A percentile compares a stretch with the other conserved stretches of the same genome.
Evolutionary conservation across 2,797 vertebrate genomes (phyloP).

Genomic region (Pangasius krempfi): DNA sequence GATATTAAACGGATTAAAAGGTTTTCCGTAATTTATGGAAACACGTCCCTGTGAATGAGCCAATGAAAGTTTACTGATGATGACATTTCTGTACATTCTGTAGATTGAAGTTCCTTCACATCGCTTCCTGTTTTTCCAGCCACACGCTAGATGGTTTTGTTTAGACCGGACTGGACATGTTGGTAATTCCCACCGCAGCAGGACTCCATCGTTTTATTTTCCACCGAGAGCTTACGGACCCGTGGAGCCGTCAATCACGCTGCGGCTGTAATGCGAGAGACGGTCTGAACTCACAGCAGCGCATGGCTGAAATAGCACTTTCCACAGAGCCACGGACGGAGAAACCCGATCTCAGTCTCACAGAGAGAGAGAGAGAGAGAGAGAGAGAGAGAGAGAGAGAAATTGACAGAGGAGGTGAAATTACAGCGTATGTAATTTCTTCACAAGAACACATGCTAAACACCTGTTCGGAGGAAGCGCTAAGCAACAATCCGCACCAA

Average conservation of each 20-base stretch:
- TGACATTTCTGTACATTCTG: not conserved
- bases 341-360: slow-evolving; percentile 49
- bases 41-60: too few species aligned
- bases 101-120: not conserved
- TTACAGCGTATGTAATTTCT: slow-evolving; percentile 32
- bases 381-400: not conserved
- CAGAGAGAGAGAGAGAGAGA: too few species aligned
- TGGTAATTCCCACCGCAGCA: slow-evolving; percentile 41
- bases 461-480: slow-evolving; percentile 21
- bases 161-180: slow-evolving; percentile 1
- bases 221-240: not conserved
- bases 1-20: not conserved
- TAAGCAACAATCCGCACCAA: slow-evolving; percentile 32
- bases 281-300: slow-evolving; percentile 40
- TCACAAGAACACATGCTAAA: not conserved
- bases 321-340: slow-evolving; percentile 50
- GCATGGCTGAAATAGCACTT: slow-evolving; percentile 60
- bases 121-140: not conserved
- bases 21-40: not conserved
- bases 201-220: slow-evolving; percentile 3
- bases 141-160: not conserved
- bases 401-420: slow-evolving; percentile 3
- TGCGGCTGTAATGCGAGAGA: slow-evolving; percentile 53
- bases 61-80: not conserved
- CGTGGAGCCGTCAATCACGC: slow-evolving; percentile 54